Evolutionary conservation across 2,797 vertebrate genomes (phyloP).

Genomic region (Ispidina lecontei): DNA sequence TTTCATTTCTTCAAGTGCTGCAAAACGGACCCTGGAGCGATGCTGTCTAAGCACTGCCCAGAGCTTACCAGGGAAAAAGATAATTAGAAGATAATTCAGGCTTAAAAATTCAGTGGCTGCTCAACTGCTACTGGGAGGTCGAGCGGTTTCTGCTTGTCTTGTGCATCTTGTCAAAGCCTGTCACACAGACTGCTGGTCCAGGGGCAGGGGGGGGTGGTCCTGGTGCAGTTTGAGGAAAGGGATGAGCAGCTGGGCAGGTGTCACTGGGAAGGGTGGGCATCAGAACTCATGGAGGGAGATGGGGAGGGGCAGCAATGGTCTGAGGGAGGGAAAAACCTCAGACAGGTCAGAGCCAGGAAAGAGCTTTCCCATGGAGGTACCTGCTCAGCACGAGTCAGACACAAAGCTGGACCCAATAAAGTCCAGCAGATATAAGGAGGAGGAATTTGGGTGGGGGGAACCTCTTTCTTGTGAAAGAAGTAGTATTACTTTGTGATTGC

Average conservation of each 20-base stretch:
- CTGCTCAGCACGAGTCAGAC: background rate
- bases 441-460: background rate
- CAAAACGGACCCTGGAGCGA: background rate
- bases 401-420: background rate
- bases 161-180: background rate
- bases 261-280: background rate
- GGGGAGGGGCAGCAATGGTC: rapidly evolving
- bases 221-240: background rate
- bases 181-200: background rate
- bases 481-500: background rate
- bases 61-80: background rate
- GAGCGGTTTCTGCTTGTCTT: background rate
- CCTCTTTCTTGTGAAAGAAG: background rate
- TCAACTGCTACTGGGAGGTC: rapidly evolving
- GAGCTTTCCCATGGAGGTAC: background rate
- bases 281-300: rapidly evolving
- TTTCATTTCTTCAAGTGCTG: background rate
- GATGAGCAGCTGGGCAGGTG: background rate
- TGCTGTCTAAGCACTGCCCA: background rate
- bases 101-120: background rate
- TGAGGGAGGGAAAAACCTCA: background rate
- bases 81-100: background rate
- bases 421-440: background rate
- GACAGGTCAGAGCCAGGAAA: background rate
- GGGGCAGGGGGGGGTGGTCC: background rate